These are phyloP conservation scores for Thinocorus orbignyianus DNA, from an alignment of 2,113 vertebrate species.

Conservation along the genomic window DNA sequence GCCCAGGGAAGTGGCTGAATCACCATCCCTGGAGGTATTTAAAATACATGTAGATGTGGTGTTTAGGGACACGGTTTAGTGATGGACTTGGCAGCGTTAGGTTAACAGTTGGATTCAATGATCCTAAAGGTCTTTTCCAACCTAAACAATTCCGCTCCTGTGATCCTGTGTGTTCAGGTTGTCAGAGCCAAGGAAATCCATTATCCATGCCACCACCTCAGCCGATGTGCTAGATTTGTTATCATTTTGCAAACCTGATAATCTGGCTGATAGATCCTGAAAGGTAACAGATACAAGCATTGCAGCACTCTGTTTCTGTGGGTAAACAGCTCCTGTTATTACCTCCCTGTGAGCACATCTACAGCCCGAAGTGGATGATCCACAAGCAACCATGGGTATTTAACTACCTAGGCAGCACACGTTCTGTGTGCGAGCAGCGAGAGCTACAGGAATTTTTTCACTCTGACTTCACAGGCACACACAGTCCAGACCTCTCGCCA, in stretches of 20 bases:
- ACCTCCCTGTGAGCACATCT: background rate
- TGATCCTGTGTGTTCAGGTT: rapidly evolving
- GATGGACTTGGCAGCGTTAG: background rate
- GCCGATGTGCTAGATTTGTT: background rate
- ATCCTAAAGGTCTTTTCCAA: background rate
- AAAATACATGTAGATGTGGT: background rate
- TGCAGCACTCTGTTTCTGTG: background rate
- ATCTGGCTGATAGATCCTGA: background rate
- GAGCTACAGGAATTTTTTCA: background rate
- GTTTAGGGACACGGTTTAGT: background rate
- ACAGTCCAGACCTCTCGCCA: background rate
- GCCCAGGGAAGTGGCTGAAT: background rate
- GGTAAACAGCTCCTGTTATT: background rate
- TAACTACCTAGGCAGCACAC: background rate
- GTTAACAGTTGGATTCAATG: background rate
- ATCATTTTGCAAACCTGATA: background rate
- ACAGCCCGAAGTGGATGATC: background rate
- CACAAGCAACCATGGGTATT: background rate
- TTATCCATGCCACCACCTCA: background rate
- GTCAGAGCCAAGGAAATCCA: background rate
- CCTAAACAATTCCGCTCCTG: background rate
- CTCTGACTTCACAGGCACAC: rapidly evolving
- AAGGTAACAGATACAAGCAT: background rate
- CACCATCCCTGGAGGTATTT: background rate
- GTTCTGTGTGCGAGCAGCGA: rapidly evolving